Evolutionary conservation across 2,797 vertebrate genomes (phyloP).

Genomic region (Platalea minor): DNA sequence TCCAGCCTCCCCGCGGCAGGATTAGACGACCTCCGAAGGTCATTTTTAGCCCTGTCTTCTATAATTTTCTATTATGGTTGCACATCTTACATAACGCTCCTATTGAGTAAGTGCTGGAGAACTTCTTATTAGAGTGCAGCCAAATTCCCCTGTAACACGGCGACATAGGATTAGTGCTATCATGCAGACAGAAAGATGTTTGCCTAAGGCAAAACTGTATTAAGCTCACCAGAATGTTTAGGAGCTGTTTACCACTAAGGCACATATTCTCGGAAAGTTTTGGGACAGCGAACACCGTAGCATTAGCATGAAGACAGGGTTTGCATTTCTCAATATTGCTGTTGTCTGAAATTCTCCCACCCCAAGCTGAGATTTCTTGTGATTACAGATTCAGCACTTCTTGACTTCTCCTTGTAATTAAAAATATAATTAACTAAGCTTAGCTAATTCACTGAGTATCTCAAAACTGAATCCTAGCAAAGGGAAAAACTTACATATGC

Average conservation of each 20-base stretch:
- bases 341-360: neutral
- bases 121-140: neutral
- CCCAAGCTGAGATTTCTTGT: neutral
- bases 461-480: neutral
- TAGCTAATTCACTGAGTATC: neutral
- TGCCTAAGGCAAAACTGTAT: neutral
- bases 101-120: neutral
- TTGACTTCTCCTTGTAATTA: neutral
- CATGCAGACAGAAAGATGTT: neutral
- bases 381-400: neutral
- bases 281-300: neutral
- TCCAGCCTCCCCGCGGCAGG: neutral
- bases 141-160: neutral
- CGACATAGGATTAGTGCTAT: neutral
- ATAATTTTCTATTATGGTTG: neutral
- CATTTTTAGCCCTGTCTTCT: conserved; percentile 24
- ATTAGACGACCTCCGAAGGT: neutral
- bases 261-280: neutral
- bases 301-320: neutral
- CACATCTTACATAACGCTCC: conserved; percentile 15
- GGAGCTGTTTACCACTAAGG: neutral
- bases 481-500: neutral
- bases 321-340: neutral
- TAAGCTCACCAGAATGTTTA: neutral
- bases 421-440: neutral